Evolutionary conservation across 2,797 vertebrate genomes (phyloP).

Genomic region (Xiphorhynchus erythropygius): DNA sequence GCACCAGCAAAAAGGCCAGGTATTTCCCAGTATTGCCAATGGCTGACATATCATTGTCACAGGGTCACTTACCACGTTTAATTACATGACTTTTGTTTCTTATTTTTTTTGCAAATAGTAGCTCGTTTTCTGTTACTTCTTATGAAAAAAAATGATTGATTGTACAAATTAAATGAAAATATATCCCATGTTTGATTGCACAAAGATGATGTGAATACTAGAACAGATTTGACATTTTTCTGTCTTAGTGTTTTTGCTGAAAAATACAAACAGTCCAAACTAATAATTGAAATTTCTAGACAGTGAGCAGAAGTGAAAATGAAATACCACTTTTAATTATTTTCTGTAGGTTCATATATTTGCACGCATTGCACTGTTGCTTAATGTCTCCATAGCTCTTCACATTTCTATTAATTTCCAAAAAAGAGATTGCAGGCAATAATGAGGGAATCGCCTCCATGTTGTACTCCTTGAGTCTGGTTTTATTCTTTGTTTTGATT

Average conservation of each 20-base stretch:
- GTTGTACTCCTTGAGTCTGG: fast-evolving
- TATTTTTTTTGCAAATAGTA: neutral
- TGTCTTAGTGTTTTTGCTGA: neutral
- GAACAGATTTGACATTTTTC: neutral
- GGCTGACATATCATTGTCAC: neutral
- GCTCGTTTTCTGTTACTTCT: neutral
- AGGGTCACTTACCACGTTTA: neutral
- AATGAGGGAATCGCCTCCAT: neutral
- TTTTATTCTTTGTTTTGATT: neutral
- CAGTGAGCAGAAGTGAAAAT: neutral
- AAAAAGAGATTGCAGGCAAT: neutral
- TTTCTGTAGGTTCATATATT: neutral
- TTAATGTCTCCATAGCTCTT: neutral
- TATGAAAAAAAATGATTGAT: neutral
- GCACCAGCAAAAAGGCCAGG: neutral
- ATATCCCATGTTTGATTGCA: neutral
- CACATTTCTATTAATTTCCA: neutral
- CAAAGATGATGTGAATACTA: neutral
- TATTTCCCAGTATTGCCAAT: neutral
- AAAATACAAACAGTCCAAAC: neutral
- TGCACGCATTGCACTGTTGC: neutral
- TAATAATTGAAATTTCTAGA: neutral
- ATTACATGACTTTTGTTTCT: neutral
- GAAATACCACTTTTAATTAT: neutral
- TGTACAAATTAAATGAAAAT: neutral